These are phyloP conservation scores for Sebastes oblongus DNA, from an alignment of 2,797 vertebrate genomes.

Conservation along the genomic window DNA sequence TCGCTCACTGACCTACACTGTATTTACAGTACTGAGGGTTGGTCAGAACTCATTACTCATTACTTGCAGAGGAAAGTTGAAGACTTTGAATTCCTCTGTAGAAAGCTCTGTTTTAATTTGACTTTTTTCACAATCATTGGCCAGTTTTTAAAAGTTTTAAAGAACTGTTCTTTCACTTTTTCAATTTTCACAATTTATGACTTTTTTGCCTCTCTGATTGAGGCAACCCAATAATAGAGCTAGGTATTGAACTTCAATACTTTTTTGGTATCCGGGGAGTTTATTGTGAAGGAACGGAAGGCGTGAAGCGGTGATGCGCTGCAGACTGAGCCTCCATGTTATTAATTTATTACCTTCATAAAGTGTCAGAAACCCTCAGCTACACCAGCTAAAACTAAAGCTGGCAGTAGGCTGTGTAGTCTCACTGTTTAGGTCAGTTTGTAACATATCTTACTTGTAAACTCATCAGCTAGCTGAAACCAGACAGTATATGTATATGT, in stretches of 20 bases:
- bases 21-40: background rate
- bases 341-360: no score
- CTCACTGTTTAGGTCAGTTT: no score
- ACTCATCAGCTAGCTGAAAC: no score
- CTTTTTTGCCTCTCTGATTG: background rate
- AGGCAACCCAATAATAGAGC: background rate
- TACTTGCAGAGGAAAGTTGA: background rate
- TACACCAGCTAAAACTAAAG: no score
- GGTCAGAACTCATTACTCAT: background rate
- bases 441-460: no score
- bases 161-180: background rate
- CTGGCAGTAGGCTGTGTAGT: no score
- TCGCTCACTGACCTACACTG: background rate
- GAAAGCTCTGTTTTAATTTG: background rate
- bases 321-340: no score
- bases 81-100: background rate
- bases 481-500: no score
- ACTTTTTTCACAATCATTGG: background rate
- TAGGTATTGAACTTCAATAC: background rate
- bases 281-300: no score
- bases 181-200: background rate
- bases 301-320: no score
- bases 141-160: background rate
- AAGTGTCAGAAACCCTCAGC: no score
- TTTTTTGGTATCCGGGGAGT: no score